Evolutionary conservation across 2,888 invertebrate genomes (phyloP).

Genomic region (Abscondita cerata): DNA sequence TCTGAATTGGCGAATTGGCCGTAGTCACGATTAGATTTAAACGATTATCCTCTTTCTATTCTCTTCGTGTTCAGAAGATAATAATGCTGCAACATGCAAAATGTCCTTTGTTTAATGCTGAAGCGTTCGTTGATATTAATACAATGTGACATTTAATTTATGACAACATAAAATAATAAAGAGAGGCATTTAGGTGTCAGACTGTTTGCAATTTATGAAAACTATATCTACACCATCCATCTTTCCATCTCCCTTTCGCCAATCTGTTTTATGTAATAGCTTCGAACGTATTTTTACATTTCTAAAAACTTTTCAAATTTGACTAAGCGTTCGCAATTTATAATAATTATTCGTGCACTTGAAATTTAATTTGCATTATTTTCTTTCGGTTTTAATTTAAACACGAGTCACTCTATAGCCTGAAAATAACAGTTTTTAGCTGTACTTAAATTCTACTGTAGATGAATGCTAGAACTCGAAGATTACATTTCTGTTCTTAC

Average conservation of each 20-base stretch:
- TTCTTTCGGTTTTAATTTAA: no score
- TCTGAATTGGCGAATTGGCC: conserved; percentile 45
- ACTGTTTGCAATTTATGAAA: conserved; percentile 41
- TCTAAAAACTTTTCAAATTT: no score
- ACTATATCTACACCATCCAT: conserved; percentile 21
- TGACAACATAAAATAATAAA: conserved; percentile 48
- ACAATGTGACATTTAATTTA: conserved; percentile 53
- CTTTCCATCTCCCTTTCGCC: conserved; percentile 9
- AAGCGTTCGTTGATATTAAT: conserved; percentile 46
- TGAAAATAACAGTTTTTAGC: no score
- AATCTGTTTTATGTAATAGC: conserved; percentile 10
- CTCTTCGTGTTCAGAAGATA: conserved; percentile 27
- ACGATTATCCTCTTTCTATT: conserved; percentile 33
- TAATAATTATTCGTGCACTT: no score
- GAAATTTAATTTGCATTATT: no score
- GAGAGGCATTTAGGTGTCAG: conserved; percentile 42
- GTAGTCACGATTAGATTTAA: conserved; percentile 26
- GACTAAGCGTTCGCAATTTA: no score
- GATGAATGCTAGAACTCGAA: no score
- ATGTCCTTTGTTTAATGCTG: conserved; percentile 51
- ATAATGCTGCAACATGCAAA: conserved; percentile 47
- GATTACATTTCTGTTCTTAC: no score
- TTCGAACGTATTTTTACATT: not conserved
- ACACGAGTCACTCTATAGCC: no score
- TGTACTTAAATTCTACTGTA: no score